Conservation (phyloP, 2,797 vertebrate genomes). For the Sarcoramphus papa region DNA sequence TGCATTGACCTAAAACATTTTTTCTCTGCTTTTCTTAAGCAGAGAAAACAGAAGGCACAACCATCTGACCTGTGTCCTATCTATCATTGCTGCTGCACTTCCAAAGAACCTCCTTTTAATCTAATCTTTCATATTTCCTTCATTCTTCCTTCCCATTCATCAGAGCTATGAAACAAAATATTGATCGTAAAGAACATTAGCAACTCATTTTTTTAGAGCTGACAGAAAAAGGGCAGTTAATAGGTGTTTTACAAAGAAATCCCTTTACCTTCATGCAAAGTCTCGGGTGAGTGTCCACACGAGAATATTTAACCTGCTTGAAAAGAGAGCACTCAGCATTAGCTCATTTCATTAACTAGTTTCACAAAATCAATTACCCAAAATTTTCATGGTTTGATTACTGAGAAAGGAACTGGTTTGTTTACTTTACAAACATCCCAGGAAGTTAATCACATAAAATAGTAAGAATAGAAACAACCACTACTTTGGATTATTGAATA, state of each 20-base stretch:
- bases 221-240: neutral
- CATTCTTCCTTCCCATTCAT: neutral
- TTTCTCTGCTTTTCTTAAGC: neutral
- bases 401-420: neutral
- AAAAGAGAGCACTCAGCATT: neutral
- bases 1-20: neutral
- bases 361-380: neutral
- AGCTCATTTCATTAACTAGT: neutral
- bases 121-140: neutral
- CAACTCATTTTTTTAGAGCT: neutral
- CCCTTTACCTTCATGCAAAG: constrained; percentile 75
- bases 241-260: neutral
- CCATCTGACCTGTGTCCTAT: neutral
- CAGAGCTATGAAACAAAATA: neutral
- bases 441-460: neutral
- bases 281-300: constrained; percentile 71
- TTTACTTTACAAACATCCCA: neutral
- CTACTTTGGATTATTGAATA: neutral
- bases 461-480: neutral
- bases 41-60: neutral
- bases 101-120: neutral
- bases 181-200: neutral
- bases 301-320: constrained; percentile 67
- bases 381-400: neutral
- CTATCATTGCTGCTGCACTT: neutral